phyloP scores from a whole-genome alignment of 2,888 invertebrate genomes.

The Caenorhabditis plicata region DNA sequence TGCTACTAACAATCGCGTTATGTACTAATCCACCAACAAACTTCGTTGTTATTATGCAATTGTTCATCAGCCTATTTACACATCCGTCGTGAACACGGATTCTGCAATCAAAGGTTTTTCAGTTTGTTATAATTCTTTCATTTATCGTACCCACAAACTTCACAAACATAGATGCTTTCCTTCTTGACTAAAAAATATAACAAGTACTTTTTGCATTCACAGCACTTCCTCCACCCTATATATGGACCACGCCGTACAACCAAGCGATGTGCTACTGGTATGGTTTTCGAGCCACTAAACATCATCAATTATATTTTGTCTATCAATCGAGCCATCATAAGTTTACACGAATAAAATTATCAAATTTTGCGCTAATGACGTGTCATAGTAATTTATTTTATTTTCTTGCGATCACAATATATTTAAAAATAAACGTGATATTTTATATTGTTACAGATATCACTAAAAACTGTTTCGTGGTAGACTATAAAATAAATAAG shows the following conservation, averaged over 20 bases:
- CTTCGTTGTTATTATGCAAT: slow-evolving; percentile 17
- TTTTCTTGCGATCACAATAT: too few species aligned
- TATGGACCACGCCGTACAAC: slow-evolving; percentile 4
- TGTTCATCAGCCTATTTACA: slow-evolving; percentile 9
- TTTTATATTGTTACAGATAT: too few species aligned
- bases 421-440: too few species aligned
- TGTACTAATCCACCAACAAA: slow-evolving; percentile 14
- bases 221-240: slow-evolving; percentile 11
- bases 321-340: not conserved
- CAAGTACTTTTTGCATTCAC: slow-evolving; percentile 11
- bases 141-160: slow-evolving; percentile 27
- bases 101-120: slow-evolving; percentile 6
- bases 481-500: too few species aligned
- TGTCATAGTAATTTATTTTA: too few species aligned
- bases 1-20: slow-evolving; percentile 15
- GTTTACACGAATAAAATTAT: too few species aligned
- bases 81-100: slow-evolving; percentile 31
- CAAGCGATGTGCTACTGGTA: slow-evolving; percentile 19
- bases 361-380: too few species aligned
- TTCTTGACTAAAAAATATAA: slow-evolving; percentile 9
- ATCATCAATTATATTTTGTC: slow-evolving; percentile 5
- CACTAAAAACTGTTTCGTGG: too few species aligned
- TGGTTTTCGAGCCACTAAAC: slow-evolving; percentile 27
- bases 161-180: slow-evolving; percentile 21
- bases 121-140: not conserved